phyloP scores from a whole-genome alignment of 2,888 invertebrate species.

The Folsomia candida region DNA sequence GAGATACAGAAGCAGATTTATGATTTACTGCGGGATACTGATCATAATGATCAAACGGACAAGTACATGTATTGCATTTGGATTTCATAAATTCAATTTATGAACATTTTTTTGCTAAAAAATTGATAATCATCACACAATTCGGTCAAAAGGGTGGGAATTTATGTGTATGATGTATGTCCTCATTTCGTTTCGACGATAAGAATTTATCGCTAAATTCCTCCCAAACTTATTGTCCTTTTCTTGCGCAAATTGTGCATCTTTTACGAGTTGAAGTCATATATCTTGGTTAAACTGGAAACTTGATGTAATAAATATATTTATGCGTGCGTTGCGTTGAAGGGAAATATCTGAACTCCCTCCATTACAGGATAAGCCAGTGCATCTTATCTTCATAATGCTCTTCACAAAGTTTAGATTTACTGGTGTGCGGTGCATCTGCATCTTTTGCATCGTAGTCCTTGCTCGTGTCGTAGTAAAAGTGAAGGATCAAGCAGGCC shows the following conservation, averaged over 20 bases:
- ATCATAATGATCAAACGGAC: no score
- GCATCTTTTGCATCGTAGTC: neutral
- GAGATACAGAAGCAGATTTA: neutral
- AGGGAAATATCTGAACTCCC: neutral
- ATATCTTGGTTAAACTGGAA: neutral
- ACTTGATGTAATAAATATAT: neutral
- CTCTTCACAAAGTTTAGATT: neutral
- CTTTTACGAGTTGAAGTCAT: neutral
- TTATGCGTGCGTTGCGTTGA: neutral
- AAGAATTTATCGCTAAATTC: neutral
- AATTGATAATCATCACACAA: no score
- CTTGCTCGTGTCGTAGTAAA: no score
- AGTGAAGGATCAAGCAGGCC: no score
- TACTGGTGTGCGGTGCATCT: neutral
- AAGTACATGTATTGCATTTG: no score
- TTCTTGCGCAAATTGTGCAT: neutral
- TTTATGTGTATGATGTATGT: neutral
- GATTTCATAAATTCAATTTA: no score
- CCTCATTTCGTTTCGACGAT: neutral
- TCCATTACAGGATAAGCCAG: neutral
- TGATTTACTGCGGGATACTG: no score
- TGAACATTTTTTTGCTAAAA: no score
- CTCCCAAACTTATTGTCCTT: neutral
- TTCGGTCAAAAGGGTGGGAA: no score
- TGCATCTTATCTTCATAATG: conserved; percentile 4